Evolutionary conservation across 2,113 vertebrate species (phyloP).

Genomic region (Cygnus atratus): DNA sequence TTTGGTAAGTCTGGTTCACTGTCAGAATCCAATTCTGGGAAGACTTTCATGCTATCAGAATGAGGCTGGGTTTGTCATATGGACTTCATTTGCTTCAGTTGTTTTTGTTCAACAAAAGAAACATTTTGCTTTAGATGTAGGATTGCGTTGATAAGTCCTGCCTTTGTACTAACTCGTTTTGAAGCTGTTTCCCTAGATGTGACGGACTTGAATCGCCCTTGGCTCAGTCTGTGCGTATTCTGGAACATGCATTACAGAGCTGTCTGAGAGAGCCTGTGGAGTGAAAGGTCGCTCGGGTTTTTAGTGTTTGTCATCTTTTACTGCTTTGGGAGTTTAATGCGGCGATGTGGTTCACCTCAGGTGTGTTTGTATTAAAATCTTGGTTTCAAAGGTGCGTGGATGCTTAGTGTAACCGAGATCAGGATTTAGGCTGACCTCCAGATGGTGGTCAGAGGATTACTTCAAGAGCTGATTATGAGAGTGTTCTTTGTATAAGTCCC

Average conservation of each 20-base stretch:
- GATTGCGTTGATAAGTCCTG: background rate
- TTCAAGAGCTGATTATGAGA: background rate
- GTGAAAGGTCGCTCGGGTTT: background rate
- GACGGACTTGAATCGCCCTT: background rate
- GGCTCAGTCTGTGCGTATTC: background rate
- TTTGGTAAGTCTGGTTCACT: background rate
- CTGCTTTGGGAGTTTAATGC: background rate
- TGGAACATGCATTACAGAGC: background rate
- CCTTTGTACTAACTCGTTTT: background rate
- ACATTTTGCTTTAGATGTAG: background rate
- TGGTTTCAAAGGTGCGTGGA: background rate
- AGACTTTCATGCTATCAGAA: background rate
- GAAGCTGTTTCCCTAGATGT: background rate
- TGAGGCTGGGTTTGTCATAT: background rate
- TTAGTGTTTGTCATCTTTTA: background rate
- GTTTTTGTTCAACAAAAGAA: background rate
- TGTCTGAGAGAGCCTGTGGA: background rate
- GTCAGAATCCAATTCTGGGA: background rate
- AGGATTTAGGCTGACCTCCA: constrained; percentile 38
- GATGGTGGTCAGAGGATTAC: constrained; percentile 58
- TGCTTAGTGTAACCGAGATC: background rate
- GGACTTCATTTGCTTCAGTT: background rate
- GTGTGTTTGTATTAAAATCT: background rate
- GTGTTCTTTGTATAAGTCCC: constrained; percentile 3
- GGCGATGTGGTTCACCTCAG: background rate